These are phyloP conservation scores for Thunnus thynnus DNA, from an alignment of 2,113 vertebrate species.

Conservation along the genomic window DNA sequence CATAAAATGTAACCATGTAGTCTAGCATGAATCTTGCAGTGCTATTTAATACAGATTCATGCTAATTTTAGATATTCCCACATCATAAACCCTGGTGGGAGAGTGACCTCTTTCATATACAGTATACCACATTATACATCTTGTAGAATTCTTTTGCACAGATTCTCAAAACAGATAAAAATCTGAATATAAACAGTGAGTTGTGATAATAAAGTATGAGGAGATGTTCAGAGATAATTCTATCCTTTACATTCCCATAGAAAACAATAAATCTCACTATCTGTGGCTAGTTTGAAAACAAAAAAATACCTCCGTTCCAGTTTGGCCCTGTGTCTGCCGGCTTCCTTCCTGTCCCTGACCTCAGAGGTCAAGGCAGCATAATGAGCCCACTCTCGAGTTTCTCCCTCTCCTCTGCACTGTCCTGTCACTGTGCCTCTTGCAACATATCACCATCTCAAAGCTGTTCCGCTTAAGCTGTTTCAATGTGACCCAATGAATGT, in stretches of 20 bases:
- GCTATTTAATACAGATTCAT: neutral
- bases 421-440: slow-evolving; percentile 26
- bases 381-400: slow-evolving; percentile 65
- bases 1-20: neutral
- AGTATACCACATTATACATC: neutral
- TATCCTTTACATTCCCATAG: neutral
- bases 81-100: neutral
- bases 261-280: slow-evolving; percentile 47
- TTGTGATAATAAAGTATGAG: slow-evolving; percentile 14
- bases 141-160: neutral
- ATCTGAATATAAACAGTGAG: neutral
- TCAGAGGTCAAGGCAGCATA: slow-evolving; percentile 70
- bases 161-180: slow-evolving; percentile 6
- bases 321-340: slow-evolving; percentile 45
- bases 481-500: slow-evolving; percentile 11
- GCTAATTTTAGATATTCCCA: neutral
- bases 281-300: slow-evolving; percentile 40
- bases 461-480: slow-evolving; percentile 44
- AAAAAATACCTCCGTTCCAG: slow-evolving; percentile 43
- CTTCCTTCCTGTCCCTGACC: slow-evolving; percentile 79
- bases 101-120: neutral
- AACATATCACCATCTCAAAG: slow-evolving; percentile 41
- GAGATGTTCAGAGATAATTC: neutral
- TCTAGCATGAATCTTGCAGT: neutral
- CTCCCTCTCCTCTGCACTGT: slow-evolving; percentile 20